phyloP scores from a whole-genome alignment of 2,797 vertebrate species.

The Varecia variegata region DNA sequence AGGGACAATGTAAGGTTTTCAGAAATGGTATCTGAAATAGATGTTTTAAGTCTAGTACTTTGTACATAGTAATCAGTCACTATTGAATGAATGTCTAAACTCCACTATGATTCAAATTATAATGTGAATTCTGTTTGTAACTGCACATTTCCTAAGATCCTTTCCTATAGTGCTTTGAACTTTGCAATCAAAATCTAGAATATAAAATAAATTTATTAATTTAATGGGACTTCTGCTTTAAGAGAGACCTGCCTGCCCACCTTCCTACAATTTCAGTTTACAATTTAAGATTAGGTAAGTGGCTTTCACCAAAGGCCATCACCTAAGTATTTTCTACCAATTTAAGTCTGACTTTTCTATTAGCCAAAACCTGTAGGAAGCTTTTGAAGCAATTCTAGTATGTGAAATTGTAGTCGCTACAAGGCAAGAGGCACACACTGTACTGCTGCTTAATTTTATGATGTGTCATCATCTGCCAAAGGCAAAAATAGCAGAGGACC shows the following conservation, averaged over 20 bases:
- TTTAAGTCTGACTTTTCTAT: neutral
- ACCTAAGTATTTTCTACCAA: neutral
- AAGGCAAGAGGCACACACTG: neutral
- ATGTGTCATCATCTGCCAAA: neutral
- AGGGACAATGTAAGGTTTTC: neutral
- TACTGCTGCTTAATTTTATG: neutral
- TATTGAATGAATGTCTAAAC: neutral
- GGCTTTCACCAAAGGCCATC: neutral
- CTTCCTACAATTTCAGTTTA: neutral
- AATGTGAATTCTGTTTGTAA: neutral
- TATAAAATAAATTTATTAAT: neutral
- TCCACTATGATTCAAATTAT: neutral
- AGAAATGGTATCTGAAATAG: neutral
- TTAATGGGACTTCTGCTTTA: neutral
- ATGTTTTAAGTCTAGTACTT: neutral
- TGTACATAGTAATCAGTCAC: neutral
- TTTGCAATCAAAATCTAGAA: neutral
- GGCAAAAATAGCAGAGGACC: neutral
- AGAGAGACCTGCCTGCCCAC: neutral
- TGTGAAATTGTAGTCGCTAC: neutral
- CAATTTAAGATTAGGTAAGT: constrained; percentile 32
- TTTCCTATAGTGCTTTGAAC: neutral
- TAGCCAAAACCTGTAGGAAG: neutral
- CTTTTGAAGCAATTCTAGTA: neutral
- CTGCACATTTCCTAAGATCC: neutral